Evolutionary conservation across 2,113 vertebrate species (phyloP).

Genomic region (Oenanthe melanoleuca): DNA sequence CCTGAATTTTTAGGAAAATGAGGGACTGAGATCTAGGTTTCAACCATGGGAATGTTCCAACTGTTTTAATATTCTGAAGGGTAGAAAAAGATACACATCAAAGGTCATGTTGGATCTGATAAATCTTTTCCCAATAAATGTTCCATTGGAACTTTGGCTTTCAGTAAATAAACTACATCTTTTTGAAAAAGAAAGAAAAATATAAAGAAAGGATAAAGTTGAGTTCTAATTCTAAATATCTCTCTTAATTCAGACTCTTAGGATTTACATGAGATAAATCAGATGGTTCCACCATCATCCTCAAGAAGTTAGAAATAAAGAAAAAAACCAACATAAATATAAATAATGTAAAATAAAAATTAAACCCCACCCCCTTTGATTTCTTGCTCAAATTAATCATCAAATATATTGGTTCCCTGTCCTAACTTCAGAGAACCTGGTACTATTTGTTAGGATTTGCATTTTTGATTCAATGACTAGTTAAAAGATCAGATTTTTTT

Average conservation of each 20-base stretch:
- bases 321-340: not conserved
- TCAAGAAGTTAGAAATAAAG: not conserved
- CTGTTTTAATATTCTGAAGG: not conserved
- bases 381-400: not conserved
- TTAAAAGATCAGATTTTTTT: not conserved
- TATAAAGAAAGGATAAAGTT: not conserved
- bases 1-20: not conserved
- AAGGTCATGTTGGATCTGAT: not conserved
- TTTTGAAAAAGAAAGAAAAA: not conserved
- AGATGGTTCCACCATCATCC: not conserved
- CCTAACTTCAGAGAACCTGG: not conserved
- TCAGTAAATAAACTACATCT: not conserved
- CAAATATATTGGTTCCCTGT: not conserved
- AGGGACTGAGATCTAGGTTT: not conserved
- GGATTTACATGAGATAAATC: not conserved
- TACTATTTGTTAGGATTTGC: not conserved
- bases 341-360: not conserved
- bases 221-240: not conserved
- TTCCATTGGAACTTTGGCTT: not conserved
- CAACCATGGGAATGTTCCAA: not conserved
- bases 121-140: not conserved
- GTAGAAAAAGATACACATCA: not conserved
- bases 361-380: rapidly evolving
- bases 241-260: not conserved
- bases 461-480: not conserved